Evolutionary conservation across 1,140 invertebrate genomes (phyloP), one percentile per base, ranked within the genome.

Genomic region (Melanaphis sacchari): DNA sequence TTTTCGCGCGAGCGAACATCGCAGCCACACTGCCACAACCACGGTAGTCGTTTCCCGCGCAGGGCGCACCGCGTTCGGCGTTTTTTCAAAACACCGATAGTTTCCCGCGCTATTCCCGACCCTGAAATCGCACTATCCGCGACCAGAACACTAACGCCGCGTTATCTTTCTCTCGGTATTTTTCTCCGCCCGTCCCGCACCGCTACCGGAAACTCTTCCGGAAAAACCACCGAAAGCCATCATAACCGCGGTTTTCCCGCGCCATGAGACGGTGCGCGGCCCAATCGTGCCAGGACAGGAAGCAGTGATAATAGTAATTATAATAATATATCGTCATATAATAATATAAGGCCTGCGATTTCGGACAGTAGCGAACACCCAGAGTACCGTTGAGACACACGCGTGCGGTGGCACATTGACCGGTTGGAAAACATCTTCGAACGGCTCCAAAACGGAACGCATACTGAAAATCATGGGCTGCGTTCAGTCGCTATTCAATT

Each of bases 401-500:
- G 59, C 9, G 84, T 31, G 26, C 40, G 26, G 40, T 85, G 84
- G 82, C 38, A 41, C 38, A 2, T 40, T 26, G 9, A 31, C 38
- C 15, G 31, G 5, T n/a, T n/a, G 59, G 18, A 76, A n/a, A 76
- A 7, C 36, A 38, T 38, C n/a, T 38, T 41, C 18, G 31, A 85
- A 89, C 87, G 87, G 87, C 87, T 8, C 21, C 46, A 52, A 89
- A 24, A 89, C 87, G 87, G 46, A 89, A 1, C 88, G 26, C 8
- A 59, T 40, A 54, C 36, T 52, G 0, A 59, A 31, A 18, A 26
- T 66, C 40, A 90, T 90, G 89, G 89, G 89, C 18, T 90, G 89
- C 54, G 89, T 90, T n/a, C 89, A 90, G 26, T 90, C 89, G 40
- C 89, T 90, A 0, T 90, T 90, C 54, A 90, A 66, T 9, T 26